These are phyloP conservation scores for Drosophila yooni DNA, from an alignment of 2,888 invertebrate species.

Conservation along the genomic window DNA sequence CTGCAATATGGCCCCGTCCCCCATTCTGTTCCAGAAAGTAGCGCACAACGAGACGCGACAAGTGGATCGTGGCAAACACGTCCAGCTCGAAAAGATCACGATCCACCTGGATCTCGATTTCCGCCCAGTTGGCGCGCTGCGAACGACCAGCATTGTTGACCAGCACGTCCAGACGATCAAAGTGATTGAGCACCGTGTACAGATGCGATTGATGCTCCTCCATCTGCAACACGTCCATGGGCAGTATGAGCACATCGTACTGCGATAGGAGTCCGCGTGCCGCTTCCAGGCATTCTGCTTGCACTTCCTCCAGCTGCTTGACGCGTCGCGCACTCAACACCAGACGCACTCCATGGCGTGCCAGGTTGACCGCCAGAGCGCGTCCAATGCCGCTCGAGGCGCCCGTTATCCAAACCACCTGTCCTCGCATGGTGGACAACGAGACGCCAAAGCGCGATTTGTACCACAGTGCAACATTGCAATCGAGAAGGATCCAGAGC, in stretches of 20 bases:
- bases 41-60: conserved; percentile 89
- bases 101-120: conserved; percentile 90
- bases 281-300: conserved; percentile 86
- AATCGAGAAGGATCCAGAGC: conserved; percentile 86
- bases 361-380: conserved; percentile 88
- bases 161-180: conserved; percentile 90
- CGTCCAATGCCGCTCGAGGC: conserved; percentile 94
- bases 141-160: conserved; percentile 93
- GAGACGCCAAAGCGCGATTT: conserved; percentile 88
- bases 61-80: conserved; percentile 89
- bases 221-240: conserved; percentile 88
- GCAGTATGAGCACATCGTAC: conserved; percentile 89
- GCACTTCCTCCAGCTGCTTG: conserved; percentile 88
- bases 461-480: conserved; percentile 87
- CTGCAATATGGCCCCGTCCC: conserved; percentile 89
- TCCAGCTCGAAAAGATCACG: conserved; percentile 91
- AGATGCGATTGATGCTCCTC: conserved; percentile 88
- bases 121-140: conserved; percentile 90
- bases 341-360: conserved; percentile 88
- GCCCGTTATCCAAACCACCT: conserved; percentile 94
- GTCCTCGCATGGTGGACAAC: conserved; percentile 86
- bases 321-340: conserved; percentile 89
- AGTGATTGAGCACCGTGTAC: conserved; percentile 88
- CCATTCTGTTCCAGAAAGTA: conserved; percentile 86
- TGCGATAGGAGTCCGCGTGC: conserved; percentile 85